Conservation (phyloP, 2,113 vertebrate genomes). For the Emydocephalus ijimae region DNA sequence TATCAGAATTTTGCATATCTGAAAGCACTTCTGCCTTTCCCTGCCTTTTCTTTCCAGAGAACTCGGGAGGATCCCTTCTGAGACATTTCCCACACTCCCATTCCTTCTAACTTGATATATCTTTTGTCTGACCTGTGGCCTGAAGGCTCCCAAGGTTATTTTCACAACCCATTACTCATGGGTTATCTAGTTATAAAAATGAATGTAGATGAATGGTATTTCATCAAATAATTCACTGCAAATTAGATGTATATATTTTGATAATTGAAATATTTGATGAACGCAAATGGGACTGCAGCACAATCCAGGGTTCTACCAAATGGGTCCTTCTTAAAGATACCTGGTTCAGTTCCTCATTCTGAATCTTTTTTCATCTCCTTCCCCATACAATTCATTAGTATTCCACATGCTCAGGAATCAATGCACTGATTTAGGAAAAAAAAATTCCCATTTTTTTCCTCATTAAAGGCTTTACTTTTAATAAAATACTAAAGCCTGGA, state of each 20-base stretch:
- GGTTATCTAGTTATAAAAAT: fast-evolving
- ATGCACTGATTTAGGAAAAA: neutral
- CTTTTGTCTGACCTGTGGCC: neutral
- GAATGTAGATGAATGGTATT: neutral
- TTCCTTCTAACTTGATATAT: neutral
- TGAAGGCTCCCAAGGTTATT: neutral
- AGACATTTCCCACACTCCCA: neutral
- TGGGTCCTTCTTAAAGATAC: neutral
- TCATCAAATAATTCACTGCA: neutral
- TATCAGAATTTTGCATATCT: neutral
- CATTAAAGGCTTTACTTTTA: neutral
- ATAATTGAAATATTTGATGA: neutral
- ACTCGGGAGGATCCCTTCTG: neutral
- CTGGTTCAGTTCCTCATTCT: neutral
- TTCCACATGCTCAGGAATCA: neutral
- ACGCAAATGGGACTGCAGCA: neutral
- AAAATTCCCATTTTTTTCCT: neutral
- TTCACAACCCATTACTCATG: neutral
- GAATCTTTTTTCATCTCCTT: neutral
- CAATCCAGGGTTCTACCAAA: neutral
- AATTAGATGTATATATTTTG: neutral
- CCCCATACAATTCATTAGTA: neutral
- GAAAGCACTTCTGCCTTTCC: neutral
- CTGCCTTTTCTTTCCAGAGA: neutral
- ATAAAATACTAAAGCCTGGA: neutral